phyloP scores from a whole-genome alignment of 2,797 vertebrate species.

The Hyperoplus lanceolatus region DNA sequence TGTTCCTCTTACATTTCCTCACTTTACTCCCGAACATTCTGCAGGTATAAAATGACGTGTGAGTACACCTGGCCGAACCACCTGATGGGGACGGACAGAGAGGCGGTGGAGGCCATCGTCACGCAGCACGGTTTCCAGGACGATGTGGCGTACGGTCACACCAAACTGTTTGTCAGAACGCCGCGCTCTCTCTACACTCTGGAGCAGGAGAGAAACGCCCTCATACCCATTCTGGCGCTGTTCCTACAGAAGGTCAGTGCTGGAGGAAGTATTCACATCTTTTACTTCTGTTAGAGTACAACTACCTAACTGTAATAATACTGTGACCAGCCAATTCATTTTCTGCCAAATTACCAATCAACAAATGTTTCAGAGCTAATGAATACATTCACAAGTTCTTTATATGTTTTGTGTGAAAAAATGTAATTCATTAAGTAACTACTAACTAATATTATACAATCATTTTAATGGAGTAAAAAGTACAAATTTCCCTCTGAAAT shows the following conservation, averaged over 20 bases:
- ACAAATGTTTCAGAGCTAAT: no score
- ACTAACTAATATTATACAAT: no score
- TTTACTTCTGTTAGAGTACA: not conserved
- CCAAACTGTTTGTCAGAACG: slow-evolving; percentile 92
- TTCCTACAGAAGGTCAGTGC: slow-evolving; percentile 93
- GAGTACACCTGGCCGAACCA: slow-evolving; percentile 98
- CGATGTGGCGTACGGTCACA: slow-evolving; percentile 92
- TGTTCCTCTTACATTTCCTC: not conserved
- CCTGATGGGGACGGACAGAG: slow-evolving; percentile 89
- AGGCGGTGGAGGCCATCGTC: slow-evolving; percentile 90
- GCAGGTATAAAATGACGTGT: slow-evolving; percentile 96
- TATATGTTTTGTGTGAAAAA: no score
- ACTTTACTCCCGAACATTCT: not conserved
- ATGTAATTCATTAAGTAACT: no score
- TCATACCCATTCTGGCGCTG: slow-evolving; percentile 94
- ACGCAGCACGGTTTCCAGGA: slow-evolving; percentile 90
- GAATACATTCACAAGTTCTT: no score
- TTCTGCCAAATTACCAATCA: no score
- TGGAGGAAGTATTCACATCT: not conserved
- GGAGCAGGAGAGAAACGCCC: slow-evolving; percentile 89
- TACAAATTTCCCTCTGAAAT: no score
- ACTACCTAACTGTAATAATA: no score
- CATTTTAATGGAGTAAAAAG: no score
- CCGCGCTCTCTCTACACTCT: slow-evolving; percentile 89
- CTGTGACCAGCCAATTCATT: no score